Base-by-base conservation (phyloP, 2,888 invertebrate genomes). In the Leptinotarsa peninsularis region DNA sequence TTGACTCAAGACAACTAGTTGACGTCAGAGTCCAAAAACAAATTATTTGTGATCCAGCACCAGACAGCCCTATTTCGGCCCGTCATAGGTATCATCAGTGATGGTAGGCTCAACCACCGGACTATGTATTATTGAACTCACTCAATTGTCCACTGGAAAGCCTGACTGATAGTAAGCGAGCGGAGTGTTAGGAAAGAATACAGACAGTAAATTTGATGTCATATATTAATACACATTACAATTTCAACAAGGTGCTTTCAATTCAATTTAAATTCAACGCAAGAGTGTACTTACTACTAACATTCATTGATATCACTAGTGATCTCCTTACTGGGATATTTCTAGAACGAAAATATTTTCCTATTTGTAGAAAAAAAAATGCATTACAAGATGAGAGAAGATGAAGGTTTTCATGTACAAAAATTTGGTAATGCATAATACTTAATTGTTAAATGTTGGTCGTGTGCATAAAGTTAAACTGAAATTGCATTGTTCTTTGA, bases 381-480 rank as follows among this genome's bases (percentile, higher is more conserved):
- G n/a, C 27, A 27, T n/a, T 13, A 27, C 15, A 33, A 33, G 17
- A 63, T 63, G 63, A 33, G 33, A 43, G n/a, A 7, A 18, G 58
- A 23, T 58, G 23, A 23, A 63, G 27, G n/a, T 43, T 67, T 33
- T 50, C 54, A 67, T 52, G 56, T 66, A 50, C 50, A 70, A 69
- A 27, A 15, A 68, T 43, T 69, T 50, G 23, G 50, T 71, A 63
- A 69, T 69, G 63, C 43, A 27, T 43, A 33, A 63, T 63, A 63
- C 63, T 63, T 63, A 63, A 43, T 63, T 33, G 27, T 63, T 33
- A 43, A 43, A 74, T 67, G 71, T 79, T 79, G 79, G 79, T 79
- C 79, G 67, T 73, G 77, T 77, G 77, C 77, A 77, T 77, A 74
- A 70, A 63, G 71, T 75, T 66, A 68, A 68, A 66, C 33, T 75